Conservation (phyloP, 2,797 vertebrate species). For the Tadarida brasiliensis region DNA sequence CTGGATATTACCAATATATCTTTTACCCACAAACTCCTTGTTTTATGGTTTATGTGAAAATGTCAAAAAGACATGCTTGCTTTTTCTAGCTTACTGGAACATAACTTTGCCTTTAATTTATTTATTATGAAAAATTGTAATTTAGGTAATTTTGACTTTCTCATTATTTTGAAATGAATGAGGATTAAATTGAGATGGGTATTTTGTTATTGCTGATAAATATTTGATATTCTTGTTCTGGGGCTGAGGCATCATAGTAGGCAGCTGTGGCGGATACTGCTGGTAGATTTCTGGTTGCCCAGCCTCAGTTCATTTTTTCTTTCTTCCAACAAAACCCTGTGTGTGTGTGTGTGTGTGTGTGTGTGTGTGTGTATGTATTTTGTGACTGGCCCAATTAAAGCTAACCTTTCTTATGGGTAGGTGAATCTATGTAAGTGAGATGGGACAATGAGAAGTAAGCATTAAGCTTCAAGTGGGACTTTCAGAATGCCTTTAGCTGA, state of each 20-base stretch:
- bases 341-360: neutral
- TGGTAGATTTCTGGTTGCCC: neutral
- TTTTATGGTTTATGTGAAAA: neutral
- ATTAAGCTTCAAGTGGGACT: neutral
- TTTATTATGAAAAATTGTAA: neutral
- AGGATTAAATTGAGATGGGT: neutral
- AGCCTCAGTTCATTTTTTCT: neutral
- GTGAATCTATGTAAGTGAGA: neutral
- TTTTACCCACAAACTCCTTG: neutral
- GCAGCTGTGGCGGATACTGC: neutral
- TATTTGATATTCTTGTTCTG: neutral
- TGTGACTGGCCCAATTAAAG: neutral
- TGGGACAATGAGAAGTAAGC: neutral
- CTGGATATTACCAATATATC: neutral
- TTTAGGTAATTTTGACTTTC: constrained; percentile 25
- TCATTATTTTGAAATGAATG: neutral
- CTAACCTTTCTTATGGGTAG: neutral
- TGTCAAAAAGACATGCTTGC: neutral
- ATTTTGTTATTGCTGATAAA: neutral
- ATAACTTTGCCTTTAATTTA: constrained; percentile 6
- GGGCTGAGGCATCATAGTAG: neutral
- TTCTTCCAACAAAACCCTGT: neutral
- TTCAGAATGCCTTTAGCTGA: neutral
- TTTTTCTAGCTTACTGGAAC: neutral
- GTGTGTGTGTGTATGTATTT: neutral